Percentiles rank a stretch among this genome's conserved stretches.
Conservation (phyloP, 1,140 invertebrate species). For the Mercenaria mercenaria region DNA sequence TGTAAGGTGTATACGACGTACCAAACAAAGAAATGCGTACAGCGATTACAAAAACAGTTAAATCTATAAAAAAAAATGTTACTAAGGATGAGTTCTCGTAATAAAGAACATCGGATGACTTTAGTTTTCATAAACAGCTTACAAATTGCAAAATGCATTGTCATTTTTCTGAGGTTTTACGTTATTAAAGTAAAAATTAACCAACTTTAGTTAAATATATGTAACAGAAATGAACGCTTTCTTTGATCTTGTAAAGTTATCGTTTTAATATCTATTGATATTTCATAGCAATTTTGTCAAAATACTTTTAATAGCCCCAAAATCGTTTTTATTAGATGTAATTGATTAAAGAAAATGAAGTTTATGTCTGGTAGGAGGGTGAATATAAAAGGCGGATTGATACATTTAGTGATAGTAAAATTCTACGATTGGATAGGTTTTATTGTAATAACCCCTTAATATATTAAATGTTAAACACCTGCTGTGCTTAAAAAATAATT, state of each 20-base stretch:
- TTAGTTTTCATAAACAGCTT: too few species aligned
- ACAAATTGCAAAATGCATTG: not conserved
- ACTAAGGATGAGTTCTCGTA: too few species aligned
- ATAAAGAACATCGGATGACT: too few species aligned
- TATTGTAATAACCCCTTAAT: not conserved
- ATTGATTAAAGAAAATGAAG: conserved; percentile 26
- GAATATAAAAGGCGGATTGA: not conserved
- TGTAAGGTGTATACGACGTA: too few species aligned
- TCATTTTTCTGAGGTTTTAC: not conserved
- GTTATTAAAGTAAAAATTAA: not conserved
- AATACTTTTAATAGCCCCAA: conserved; percentile 14
- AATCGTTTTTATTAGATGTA: conserved; percentile 22
- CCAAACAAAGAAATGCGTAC: too few species aligned
- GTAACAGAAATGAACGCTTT: not conserved
- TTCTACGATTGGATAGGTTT: not conserved
- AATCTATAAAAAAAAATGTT: too few species aligned
- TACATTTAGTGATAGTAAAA: not conserved
- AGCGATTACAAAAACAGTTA: too few species aligned
- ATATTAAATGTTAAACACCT: conserved; percentile 18
- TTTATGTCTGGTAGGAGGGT: not conserved
- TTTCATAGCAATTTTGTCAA: conserved; percentile 25
- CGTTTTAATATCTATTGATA: conserved; percentile 22
- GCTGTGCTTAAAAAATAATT: not conserved
- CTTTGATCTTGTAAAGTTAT: conserved; percentile 3
- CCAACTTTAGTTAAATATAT: not conserved